Base-by-base conservation (phyloP, 2,888 invertebrate genomes). In the Pteria penguin region DNA sequence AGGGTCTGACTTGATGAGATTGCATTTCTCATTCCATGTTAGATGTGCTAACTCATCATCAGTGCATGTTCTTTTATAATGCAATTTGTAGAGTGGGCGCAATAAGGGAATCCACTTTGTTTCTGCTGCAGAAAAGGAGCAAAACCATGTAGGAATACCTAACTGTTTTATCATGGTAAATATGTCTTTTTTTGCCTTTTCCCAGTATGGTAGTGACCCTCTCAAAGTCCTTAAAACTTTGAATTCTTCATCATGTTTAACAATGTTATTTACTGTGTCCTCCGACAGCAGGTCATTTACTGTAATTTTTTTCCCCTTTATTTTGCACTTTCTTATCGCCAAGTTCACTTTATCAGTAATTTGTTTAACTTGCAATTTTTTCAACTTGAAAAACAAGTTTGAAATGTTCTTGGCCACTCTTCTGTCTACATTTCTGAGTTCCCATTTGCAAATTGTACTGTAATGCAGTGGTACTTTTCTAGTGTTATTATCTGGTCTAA, bases 1-100 rank as follows among this genome's bases (percentile, higher is more conserved):
- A n/a, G 86, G 87, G 60, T 87, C 83, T 8, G 78, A 58, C 18
- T 75, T 75, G 1, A 87, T 79, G 0, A 83, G 55, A 8, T 26
- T 5, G 65, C 80, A 73, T 67, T 84, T 82, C 2, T 80, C 73
- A 33, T 78, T 26, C 80, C 82, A 84, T 22, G 72, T 60, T n/a
- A 82, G 18, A 8, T 45, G 22, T 22, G 75, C 24, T 4, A 74
- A 27, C 52, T 76, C 70, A 8, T 72, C 73, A 31, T 58, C 55
- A 14, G 72, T 26, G 22, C 65, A 72, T n/a, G 31, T 33, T 22
- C 18, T 69, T 52, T 58, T 32, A 4, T 63, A 31, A 27, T 58
- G 29, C 26, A 69, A 24, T 24, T 58, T 29, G 22, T 31, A 58
- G 2, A 29, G 29, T 58, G n/a, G 11, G 14, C 0, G 29, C 11